A percentile compares a stretch with the other conserved stretches of the same genome.
Conservation (phyloP, 2,113 vertebrate species). For the Rhegmatorhina hoffmannsi region DNA sequence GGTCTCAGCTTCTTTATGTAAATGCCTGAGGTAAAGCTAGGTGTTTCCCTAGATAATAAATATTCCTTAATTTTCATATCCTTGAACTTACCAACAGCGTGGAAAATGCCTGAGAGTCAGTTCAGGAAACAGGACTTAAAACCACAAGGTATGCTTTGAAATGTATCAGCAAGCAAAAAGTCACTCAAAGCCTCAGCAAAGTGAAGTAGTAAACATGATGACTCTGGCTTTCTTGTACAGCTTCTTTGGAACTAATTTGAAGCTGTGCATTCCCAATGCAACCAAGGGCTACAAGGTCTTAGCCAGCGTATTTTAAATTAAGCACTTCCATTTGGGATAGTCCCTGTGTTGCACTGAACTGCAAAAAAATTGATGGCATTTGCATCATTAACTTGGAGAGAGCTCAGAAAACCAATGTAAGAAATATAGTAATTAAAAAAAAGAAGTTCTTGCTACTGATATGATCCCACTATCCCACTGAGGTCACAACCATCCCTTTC, state of each 20-base stretch:
- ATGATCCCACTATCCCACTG: background rate
- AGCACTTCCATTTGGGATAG: constrained; percentile 36
- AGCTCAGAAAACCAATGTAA: background rate
- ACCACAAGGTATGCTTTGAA: constrained; percentile 13
- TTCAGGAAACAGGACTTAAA: constrained; percentile 5
- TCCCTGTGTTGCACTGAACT: constrained; percentile 46
- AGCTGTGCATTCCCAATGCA: constrained; percentile 52
- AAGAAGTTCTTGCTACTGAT: background rate
- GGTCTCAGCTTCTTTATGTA: background rate
- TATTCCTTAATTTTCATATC: background rate
- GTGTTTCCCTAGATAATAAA: background rate
- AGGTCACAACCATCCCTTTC: background rate
- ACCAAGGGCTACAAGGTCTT: constrained; percentile 44
- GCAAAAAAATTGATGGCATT: constrained; percentile 32
- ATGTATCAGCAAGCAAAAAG: constrained; percentile 55
- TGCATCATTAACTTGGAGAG: constrained; percentile 45
- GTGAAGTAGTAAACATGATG: constrained; percentile 52
- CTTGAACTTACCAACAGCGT: background rate
- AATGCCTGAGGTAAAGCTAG: background rate
- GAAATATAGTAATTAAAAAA: background rate
- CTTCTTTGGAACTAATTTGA: constrained; percentile 61
- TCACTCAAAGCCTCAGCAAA: constrained; percentile 37
- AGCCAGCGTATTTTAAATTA: constrained; percentile 71
- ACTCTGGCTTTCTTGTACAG: constrained; percentile 44
- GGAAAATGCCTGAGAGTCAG: background rate